Base-by-base conservation (phyloP, 2,888 invertebrate species). In the Phaedon cochleariae region DNA sequence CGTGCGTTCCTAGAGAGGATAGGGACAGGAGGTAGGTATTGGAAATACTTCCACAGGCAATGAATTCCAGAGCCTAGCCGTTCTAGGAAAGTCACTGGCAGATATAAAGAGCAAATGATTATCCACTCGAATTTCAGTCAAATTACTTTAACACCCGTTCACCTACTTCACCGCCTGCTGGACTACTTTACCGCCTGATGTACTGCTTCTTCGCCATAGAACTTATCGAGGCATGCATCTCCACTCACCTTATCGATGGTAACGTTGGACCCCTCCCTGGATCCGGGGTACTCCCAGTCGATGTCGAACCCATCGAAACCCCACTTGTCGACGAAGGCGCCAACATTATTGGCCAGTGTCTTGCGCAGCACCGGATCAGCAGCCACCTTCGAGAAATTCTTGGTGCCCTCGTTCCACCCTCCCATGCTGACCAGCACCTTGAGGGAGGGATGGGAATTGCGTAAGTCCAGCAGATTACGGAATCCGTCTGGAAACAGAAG, bases 231-330 rank as follows among this genome's bases (percentile, higher is more conserved):
- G 3, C 4, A 5, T 5, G 6, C 10, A 34, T 10, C 15, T 15
- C 7, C 15, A 45, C 66, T 46, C 21, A 60, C 64, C 20, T 55
- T 64, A 20, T 64, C 64, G 48, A 59, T 59, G 18, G 18, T 15
- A 15, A 22, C n/a, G n/a, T 64, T 21, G 7, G 61, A 62, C 6
- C 66, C 66, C n/a, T 73, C 73, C 62, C 76, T 72, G 54, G 70
- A 70, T 18, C 90, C 92, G 4, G 94, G 94, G 79, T 94, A 94
- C 81, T 94, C 94, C 94, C 94, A 94, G 78, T 94, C 93, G 70
- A 94, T 85, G 79, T 94, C 94, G 74, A 94, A 88, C 0, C 94
- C 94, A 76, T 94, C 93, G 72, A 94, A 94, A 15, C 87, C 83
- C 77, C 92, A 92, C 55, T 64, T 53, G 15, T 68, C 62, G 9